These are phyloP conservation scores for Zele albiditarsus DNA, from an alignment of 2,888 invertebrate genomes.

Conservation along the genomic window DNA sequence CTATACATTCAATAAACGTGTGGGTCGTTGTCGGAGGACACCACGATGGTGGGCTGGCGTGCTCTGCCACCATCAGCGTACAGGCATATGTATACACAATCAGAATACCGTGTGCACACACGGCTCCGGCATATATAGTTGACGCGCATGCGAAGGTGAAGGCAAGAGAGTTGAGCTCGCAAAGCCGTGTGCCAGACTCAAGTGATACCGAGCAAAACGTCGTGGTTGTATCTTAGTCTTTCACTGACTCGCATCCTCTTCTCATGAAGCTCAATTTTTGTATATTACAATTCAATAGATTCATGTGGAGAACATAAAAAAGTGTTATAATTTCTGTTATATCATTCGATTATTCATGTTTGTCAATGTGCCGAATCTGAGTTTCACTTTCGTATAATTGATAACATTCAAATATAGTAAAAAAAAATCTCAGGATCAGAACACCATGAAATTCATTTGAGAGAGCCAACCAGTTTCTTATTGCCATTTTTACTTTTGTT, in stretches of 20 bases:
- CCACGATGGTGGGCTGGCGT: background rate
- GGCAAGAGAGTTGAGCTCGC: background rate
- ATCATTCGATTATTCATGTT: too few relatives aligned
- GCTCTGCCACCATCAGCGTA: conserved; percentile 14
- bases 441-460: background rate
- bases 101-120: conserved; percentile 11
- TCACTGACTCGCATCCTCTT: conserved; percentile 62
- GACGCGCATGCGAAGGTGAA: conserved; percentile 24
- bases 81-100: background rate
- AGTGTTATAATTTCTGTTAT: too few relatives aligned
- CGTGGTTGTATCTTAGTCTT: conserved; percentile 34
- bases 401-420: background rate
- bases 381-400: background rate
- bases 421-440: background rate
- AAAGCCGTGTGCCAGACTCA: conserved; percentile 11
- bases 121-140: background rate
- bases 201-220: conserved; percentile 40
- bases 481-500: background rate
- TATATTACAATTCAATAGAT: background rate
- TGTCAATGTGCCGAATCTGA: too few relatives aligned
- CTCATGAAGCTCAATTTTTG: conserved; percentile 46
- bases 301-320: background rate
- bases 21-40: conserved; percentile 32
- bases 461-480: background rate
- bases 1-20: background rate